phyloP scores from a whole-genome alignment of 2,113 vertebrate genomes.

The Petromus typicus region DNA sequence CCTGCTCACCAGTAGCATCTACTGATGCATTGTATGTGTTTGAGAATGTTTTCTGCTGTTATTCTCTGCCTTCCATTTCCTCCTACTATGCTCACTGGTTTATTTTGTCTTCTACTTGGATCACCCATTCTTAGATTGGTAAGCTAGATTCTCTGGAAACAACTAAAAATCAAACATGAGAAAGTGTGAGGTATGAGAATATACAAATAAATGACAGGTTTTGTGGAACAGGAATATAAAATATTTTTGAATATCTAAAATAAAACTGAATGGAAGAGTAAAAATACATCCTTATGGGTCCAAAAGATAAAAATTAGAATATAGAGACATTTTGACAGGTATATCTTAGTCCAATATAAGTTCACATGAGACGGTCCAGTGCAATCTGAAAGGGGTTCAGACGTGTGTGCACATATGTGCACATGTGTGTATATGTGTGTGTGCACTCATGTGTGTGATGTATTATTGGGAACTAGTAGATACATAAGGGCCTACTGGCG shows the following conservation, averaged over 20 bases:
- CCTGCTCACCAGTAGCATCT: neutral
- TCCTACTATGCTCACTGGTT: neutral
- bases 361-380: neutral
- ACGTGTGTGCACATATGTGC: neutral
- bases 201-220: neutral
- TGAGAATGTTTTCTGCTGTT: neutral
- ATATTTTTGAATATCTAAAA: slow-evolving; percentile 6
- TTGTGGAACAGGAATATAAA: neutral
- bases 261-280: neutral
- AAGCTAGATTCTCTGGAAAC: slow-evolving; percentile 10
- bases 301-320: slow-evolving; percentile 21
- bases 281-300: neutral
- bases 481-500: neutral
- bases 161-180: slow-evolving; percentile 9
- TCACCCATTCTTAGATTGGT: neutral
- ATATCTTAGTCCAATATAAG: neutral
- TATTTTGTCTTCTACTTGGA: neutral
- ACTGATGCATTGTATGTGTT: neutral
- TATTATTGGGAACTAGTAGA: neutral
- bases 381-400: slow-evolving; percentile 6
- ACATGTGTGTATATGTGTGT: neutral
- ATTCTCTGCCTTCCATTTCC: neutral
- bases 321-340: neutral
- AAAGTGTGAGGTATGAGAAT: neutral
- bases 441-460: neutral